A percentile compares a stretch with the other conserved stretches of the same genome.
Evolutionary conservation across 2,113 vertebrate genomes (phyloP).

Genomic region (Perca fluviatilis): DNA sequence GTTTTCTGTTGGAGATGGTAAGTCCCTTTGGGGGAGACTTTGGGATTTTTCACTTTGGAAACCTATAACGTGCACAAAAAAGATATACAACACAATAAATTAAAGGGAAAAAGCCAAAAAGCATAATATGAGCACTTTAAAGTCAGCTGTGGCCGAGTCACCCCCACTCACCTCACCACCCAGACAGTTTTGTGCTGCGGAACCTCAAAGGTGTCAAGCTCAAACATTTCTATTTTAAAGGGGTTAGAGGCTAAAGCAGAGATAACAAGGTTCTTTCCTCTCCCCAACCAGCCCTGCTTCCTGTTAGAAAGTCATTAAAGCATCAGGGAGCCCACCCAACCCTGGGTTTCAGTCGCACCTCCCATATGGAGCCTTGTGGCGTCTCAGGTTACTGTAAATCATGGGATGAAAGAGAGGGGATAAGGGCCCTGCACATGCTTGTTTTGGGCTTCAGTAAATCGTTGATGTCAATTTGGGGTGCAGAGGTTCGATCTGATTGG

Average conservation of each 20-base stretch:
- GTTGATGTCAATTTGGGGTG: not conserved
- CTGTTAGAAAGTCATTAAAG: conserved; percentile 75
- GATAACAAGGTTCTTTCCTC: conserved; percentile 57
- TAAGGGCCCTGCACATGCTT: not conserved
- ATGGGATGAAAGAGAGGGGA: conserved; percentile 7
- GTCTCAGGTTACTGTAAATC: conserved; percentile 55
- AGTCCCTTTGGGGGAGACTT: too few species aligned
- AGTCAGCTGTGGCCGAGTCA: not conserved
- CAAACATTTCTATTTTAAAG: conserved; percentile 37
- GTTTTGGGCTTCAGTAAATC: not conserved
- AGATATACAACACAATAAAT: too few species aligned
- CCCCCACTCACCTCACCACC: not conserved
- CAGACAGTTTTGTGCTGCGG: conserved; percentile 1
- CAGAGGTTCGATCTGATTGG: not conserved
- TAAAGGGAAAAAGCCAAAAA: too few species aligned
- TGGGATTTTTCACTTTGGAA: too few species aligned
- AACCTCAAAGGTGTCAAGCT: conserved; percentile 28
- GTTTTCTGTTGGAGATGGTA: too few species aligned
- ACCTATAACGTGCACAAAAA: too few species aligned
- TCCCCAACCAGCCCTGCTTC: conserved; percentile 59
- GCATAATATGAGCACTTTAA: too few species aligned
- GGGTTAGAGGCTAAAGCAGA: conserved; percentile 51
- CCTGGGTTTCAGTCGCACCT: conserved; percentile 15
- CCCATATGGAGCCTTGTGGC: conserved; percentile 22
- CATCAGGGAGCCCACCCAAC: conserved; percentile 60